Percentiles rank a stretch among this genome's conserved stretches.
Conservation (phyloP, 2,797 vertebrate species). For the Varecia variegata region DNA sequence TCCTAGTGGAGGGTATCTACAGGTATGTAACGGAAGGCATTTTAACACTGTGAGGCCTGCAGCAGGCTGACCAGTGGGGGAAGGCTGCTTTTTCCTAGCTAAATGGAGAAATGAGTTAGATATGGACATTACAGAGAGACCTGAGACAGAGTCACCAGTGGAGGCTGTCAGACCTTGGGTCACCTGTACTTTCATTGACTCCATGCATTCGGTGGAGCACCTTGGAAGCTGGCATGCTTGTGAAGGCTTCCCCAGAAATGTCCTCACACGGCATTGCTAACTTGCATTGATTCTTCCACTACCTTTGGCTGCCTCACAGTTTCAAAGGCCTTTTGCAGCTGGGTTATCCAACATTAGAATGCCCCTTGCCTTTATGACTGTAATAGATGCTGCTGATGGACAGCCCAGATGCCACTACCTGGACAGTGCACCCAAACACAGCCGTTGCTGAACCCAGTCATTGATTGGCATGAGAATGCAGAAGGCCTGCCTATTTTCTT, state of each 20-base stretch:
- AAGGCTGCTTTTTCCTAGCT: neutral
- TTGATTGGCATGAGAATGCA: neutral
- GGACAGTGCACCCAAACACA: neutral
- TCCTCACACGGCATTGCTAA: neutral
- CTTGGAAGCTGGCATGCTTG: neutral
- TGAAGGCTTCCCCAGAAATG: neutral
- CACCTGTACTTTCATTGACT: neutral
- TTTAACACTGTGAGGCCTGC: neutral
- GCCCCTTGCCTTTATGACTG: neutral
- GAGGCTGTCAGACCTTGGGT: neutral
- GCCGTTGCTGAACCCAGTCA: neutral
- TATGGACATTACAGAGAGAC: neutral
- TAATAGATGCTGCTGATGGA: neutral
- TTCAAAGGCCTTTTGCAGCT: neutral
- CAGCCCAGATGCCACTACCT: neutral
- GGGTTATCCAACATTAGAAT: neutral
- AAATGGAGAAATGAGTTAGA: neutral
- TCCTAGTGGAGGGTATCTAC: slow-evolving; percentile 96
- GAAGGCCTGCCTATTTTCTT: neutral
- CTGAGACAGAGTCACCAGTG: neutral
- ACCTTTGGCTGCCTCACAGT: neutral
- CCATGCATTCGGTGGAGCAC: fast-evolving
- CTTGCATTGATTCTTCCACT: neutral
- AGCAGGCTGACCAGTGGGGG: neutral
- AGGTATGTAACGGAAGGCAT: slow-evolving; percentile 85